These are phyloP conservation scores for Malurus alboscapulatus DNA, from an alignment of 2,113 vertebrate species.

Conservation along the genomic window DNA sequence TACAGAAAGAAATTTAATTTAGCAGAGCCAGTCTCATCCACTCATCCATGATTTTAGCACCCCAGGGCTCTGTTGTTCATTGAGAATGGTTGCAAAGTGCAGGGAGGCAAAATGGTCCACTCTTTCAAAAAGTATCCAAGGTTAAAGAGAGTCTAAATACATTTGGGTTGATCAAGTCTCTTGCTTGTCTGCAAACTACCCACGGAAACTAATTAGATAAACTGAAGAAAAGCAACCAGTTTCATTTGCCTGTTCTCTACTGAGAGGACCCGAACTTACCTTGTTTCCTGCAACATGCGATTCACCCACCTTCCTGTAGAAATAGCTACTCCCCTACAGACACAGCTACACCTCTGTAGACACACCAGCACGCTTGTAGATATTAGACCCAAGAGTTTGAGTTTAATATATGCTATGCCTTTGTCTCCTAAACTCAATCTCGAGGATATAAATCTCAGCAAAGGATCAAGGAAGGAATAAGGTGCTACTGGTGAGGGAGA, in stretches of 20 bases:
- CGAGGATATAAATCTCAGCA: background rate
- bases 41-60: background rate
- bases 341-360: background rate
- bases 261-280: background rate
- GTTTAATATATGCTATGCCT: background rate
- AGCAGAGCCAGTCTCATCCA: background rate
- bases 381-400: background rate
- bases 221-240: background rate
- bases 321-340: background rate
- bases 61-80: background rate
- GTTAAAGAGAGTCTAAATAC: background rate
- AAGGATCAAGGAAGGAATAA: background rate
- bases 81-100: background rate
- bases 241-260: background rate
- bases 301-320: background rate
- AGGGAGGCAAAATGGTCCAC: background rate
- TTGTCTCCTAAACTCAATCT: background rate
- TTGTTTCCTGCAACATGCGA: background rate
- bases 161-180: background rate
- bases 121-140: background rate
- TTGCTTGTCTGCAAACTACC: background rate
- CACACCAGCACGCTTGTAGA: background rate
- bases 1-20: constrained; percentile 30
- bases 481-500: background rate
- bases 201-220: background rate